Percentiles rank a stretch among this genome's conserved stretches.
phyloP scores from a whole-genome alignment of 2,888 invertebrate genomes.

The Lycophotia porphyrea region DNA sequence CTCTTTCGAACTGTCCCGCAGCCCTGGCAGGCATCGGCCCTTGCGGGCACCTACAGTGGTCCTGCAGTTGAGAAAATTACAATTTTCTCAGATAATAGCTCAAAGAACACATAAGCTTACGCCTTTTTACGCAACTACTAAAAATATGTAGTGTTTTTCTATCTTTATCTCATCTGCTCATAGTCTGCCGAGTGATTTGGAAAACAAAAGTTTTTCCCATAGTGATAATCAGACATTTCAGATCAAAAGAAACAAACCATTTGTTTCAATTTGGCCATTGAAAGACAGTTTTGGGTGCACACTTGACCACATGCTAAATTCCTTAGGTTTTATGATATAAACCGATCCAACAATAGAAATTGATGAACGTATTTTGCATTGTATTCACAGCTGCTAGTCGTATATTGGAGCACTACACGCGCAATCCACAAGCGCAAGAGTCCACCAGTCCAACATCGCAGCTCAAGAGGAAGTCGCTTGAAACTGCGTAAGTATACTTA shows the following conservation, averaged over 20 bases:
- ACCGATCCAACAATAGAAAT: neutral
- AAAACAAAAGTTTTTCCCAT: neutral
- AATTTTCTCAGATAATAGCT: neutral
- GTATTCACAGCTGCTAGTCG: slow-evolving; percentile 81
- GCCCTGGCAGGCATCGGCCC: no score
- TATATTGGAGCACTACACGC: slow-evolving; percentile 87
- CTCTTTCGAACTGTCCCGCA: no score
- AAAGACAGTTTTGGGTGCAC: neutral
- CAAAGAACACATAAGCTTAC: neutral
- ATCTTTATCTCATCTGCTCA: neutral
- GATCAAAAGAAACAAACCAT: neutral
- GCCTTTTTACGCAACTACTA: neutral
- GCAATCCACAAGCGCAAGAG: slow-evolving; percentile 78
- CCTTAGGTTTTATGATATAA: neutral
- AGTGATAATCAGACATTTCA: neutral
- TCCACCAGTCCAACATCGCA: slow-evolving; percentile 69
- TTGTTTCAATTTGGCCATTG: neutral
- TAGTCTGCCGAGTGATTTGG: neutral
- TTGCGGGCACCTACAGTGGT: neutral
- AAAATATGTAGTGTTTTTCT: neutral
- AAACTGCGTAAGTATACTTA: slow-evolving; percentile 66
- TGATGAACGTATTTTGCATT: neutral
- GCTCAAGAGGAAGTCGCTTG: slow-evolving; percentile 76
- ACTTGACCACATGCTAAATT: neutral
- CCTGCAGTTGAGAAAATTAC: neutral